Evolutionary conservation across 1,140 invertebrate species (phyloP).

Genomic region (Euborellia annulipes): DNA sequence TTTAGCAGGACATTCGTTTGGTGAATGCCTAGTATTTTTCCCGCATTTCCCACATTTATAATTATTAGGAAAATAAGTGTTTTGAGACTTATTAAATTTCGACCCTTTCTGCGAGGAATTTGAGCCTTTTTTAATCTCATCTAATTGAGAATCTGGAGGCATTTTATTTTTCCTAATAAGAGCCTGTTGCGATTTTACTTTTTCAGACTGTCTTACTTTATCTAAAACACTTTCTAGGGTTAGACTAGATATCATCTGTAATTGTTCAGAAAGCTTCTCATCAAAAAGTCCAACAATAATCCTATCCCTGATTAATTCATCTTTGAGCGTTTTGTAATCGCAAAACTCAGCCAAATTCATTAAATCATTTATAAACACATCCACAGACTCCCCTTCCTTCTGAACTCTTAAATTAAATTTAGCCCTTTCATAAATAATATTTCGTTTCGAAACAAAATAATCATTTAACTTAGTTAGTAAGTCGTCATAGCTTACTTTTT

Average conservation of each 20-base stretch:
- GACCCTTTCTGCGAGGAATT: not conserved
- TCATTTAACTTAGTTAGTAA: not conserved
- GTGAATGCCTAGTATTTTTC: too few species aligned
- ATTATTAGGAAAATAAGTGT: not conserved
- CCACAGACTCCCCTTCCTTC: not conserved
- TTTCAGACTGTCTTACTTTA: not conserved
- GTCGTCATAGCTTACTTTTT: too few species aligned
- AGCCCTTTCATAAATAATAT: slow-evolving; percentile 4
- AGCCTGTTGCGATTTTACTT: not conserved
- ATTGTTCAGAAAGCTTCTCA: not conserved
- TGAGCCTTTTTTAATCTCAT: not conserved
- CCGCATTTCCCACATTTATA: not conserved
- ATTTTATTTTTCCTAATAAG: not conserved
- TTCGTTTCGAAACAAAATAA: not conserved
- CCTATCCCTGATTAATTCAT: not conserved
- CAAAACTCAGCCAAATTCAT: not conserved
- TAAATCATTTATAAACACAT: not conserved
- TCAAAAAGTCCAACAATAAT: not conserved
- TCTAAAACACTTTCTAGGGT: not conserved
- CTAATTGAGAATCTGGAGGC: not conserved
- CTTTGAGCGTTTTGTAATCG: not conserved
- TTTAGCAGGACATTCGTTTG: too few species aligned
- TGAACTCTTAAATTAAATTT: not conserved
- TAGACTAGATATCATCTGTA: not conserved
- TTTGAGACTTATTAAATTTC: not conserved